Evolutionary conservation across 1,140 invertebrate species (phyloP), one percentile per base, ranked within the genome.

Genomic region (Aphidius ervi): DNA sequence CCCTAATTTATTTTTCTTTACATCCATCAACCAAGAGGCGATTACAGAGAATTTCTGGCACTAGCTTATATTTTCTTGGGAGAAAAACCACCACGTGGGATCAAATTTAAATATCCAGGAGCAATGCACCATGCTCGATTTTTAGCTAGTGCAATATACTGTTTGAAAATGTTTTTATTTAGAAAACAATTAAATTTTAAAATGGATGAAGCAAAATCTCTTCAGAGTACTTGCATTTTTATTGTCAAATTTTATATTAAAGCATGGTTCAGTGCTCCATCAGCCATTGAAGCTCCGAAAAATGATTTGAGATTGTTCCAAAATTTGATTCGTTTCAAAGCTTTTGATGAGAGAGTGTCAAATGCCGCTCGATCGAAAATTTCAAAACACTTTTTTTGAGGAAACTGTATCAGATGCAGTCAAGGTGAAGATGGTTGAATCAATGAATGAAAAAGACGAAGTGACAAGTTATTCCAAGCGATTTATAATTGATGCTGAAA

Each of bases 91-190:
- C 53, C 40, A 10, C 39, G 53, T 4, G 48, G 62, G 41, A 40
- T 62, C 8, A 52, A 56, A n/a, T 63, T 69, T 47, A 59, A 61
- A 49, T 58, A 56, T 41, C 66, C 63, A 10, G 64, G 64, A 41
- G 61, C 65, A 7, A 56, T 43, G 37, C 65, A 66, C 59, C 66
- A 69, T 55, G 66, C 68, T 47, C 46, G 65, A 7, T 70, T 63
- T 68, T 66, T 69, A 56, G 58, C 58, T 42, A 68, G 61, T 46
- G 67, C 64, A 8, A 67, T 68, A 46, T 71, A 68, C 45, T 59
- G 58, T 10, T 46, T 55, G 9, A 42, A 64, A 56, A 63, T 68
- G 43, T 72, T 62, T 43, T 16, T 69, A 47, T 68, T 55, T 7
- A 43, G 41, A 43, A 43, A 55, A 41, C 39, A 43, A 55, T 43